Base-by-base conservation (phyloP, 2,888 invertebrate genomes). In the Calephelis perditalis region DNA sequence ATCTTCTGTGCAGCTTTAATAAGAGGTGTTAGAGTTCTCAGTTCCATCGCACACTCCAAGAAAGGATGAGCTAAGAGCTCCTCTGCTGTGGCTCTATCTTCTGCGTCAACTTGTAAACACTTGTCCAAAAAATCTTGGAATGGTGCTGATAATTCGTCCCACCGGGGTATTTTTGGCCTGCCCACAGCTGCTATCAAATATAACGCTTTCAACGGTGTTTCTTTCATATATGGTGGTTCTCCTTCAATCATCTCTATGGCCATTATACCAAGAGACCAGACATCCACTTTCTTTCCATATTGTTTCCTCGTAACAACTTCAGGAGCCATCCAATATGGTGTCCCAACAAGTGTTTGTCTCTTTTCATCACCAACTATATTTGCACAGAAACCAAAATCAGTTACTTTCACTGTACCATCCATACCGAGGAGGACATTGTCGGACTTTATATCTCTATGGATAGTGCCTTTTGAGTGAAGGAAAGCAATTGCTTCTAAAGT, bases 251-350 rank as follows among this genome's bases (percentile, higher is more conserved):
- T 91, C 86, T 98, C 98, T 62, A 99, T 97, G 1, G 97, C 97
- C 98, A 99, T 98, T 65, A 99, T 99, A n/a, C 98, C 98, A 62
- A 99, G 91, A 0, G 97, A 97, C 98, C 98, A 97, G 47, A 97
- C 96, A 77, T 98, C 98, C 0, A 98, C 95, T 73, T 97, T 97
- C 76, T 97, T 97, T 9, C 98, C 98, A 72, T 98, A 98, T 71
- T 97, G 96, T 76, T 98, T 97, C 66, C 98, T 92, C 0, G 96
- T 97, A 0, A 97, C 97, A 0, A 97, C 96, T 82, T 98, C 98
- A 0, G 98, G 98, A 0, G 98, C 98, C 98, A 99, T 99, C 99
- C 98, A 98, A 75, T 98, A 98, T 0, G 98, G 98, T 0, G 98
- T 98, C n/a, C 98, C 98, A 0, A 98, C 98, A 97, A 98, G 97